Evolutionary conservation across 1,140 invertebrate genomes (phyloP), one percentile per base, ranked within the genome.

Genomic region (Aplysia californica): DNA sequence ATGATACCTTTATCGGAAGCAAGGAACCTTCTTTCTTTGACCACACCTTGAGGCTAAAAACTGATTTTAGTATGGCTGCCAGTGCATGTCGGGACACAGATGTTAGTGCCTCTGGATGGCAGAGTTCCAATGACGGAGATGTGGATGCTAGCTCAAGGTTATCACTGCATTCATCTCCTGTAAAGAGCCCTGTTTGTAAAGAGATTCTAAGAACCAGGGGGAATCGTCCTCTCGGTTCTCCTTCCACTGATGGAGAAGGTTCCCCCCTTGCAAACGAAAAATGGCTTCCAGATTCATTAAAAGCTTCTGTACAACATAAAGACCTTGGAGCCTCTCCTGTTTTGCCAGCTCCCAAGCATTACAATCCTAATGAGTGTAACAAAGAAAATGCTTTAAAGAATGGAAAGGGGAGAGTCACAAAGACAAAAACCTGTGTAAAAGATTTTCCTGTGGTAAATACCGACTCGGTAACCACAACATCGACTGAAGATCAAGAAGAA

Each of bases 21-120:
- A 44, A 69, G 21, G n/a, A 66, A 23, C 1, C 10, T 1, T 33
- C 61, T 50, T n/a, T 50, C 1, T 26, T 65, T 38, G 77, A 83
- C 76, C 79, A 83, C 10, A 82, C 73, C 23, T 82, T 83, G 41
- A 76, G 77, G 29, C 65, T 86, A 64, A 81, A 79, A 67, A 79
- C 82, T 36, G 81, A 86, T 67, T 86, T 83, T 67, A 86, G 83
- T 65, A 82, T 80, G 21, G 68, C 79, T 50, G 33, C 38, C 2
- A 79, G 76, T 6, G n/a, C n/a, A n/a, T n/a, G n/a, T n/a, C n/a
- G n/a, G n/a, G n/a, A n/a, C n/a, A n/a, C n/a, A n/a, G n/a, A n/a
- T n/a, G n/a, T n/a, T n/a, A n/a, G n/a, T n/a, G n/a, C n/a, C n/a
- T n/a, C n/a, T n/a, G n/a, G n/a, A n/a, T n/a, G n/a, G n/a, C n/a